These are phyloP conservation scores for Platynereis dumerilii DNA, from an alignment of 2,888 invertebrate genomes.

Conservation along the genomic window DNA sequence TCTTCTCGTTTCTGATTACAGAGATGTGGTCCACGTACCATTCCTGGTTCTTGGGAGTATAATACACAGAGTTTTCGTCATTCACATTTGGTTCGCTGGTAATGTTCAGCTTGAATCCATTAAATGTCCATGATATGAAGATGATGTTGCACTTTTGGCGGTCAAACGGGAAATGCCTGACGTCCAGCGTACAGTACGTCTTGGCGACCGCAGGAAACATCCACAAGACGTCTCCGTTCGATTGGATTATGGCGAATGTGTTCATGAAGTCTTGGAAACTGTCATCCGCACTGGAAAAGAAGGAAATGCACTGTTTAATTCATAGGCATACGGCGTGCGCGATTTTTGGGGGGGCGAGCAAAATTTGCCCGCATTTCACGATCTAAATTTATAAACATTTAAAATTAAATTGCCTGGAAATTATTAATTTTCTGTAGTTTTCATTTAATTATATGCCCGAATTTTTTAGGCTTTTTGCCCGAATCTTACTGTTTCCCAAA, in stretches of 20 bases:
- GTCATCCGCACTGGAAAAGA: conserved; percentile 41
- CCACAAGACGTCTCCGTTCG: conserved; percentile 66
- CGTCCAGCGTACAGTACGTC: conserved; percentile 65
- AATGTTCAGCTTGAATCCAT: conserved; percentile 61
- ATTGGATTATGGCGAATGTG: conserved; percentile 65
- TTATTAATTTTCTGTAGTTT: no score
- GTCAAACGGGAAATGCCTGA: conserved; percentile 67
- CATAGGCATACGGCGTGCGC: no score
- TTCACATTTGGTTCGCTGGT: conserved; percentile 32
- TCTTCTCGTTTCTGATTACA: conserved; percentile 62
- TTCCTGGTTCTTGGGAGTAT: conserved; percentile 85
- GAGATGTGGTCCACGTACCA: conserved; percentile 67
- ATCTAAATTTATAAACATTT: no score
- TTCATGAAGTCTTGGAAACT: conserved; percentile 43
- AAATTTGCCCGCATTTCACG: no score
- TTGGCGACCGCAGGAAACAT: conserved; percentile 66
- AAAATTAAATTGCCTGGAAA: no score
- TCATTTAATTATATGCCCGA: no score
- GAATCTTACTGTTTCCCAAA: no score
- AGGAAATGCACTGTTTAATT: neutral
- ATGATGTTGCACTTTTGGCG: conserved; percentile 65
- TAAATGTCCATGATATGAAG: conserved; percentile 67
- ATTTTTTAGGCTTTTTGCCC: no score
- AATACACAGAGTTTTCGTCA: conserved; percentile 60
- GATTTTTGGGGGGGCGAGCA: no score